Conservation (phyloP, 2,888 invertebrate genomes). For the Parapristionchus giblindavisi region DNA sequence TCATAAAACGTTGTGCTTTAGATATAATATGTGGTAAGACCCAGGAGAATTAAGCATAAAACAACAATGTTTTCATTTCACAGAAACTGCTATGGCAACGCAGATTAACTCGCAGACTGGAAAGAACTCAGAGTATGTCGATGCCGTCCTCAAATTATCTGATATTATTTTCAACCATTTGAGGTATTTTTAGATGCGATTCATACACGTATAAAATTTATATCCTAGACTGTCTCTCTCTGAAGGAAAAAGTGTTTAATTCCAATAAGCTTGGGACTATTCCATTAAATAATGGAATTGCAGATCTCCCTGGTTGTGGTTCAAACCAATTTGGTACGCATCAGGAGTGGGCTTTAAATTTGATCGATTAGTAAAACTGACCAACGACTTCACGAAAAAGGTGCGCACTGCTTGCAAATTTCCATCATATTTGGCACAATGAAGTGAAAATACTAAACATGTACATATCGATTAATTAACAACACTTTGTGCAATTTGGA, state of each 20-base stretch:
- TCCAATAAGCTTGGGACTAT: too few species aligned
- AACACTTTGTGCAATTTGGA: too few species aligned
- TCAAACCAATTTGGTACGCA: slow-evolving; percentile 75
- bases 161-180: slow-evolving; percentile 8
- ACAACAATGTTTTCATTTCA: background rate
- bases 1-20: slow-evolving; percentile 73
- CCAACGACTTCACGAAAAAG: slow-evolving; percentile 44
- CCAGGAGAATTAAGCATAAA: too few species aligned
- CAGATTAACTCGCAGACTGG: slow-evolving; percentile 55
- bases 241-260: too few species aligned
- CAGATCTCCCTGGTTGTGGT: slow-evolving; percentile 75
- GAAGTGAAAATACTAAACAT: too few species aligned
- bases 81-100: slow-evolving; percentile 62
- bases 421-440: too few species aligned
- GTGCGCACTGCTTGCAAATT: too few species aligned
- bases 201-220: too few species aligned
- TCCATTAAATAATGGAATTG: too few species aligned
- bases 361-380: slow-evolving; percentile 39
- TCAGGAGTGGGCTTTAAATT: slow-evolving; percentile 71
- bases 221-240: too few species aligned
- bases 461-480: too few species aligned
- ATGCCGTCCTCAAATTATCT: slow-evolving; percentile 5
- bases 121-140: slow-evolving; percentile 26
- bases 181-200: background rate
- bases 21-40: slow-evolving; percentile 70